These are phyloP conservation scores for Stercorarius parasiticus DNA, from an alignment of 2,113 vertebrate genomes.

Conservation along the genomic window DNA sequence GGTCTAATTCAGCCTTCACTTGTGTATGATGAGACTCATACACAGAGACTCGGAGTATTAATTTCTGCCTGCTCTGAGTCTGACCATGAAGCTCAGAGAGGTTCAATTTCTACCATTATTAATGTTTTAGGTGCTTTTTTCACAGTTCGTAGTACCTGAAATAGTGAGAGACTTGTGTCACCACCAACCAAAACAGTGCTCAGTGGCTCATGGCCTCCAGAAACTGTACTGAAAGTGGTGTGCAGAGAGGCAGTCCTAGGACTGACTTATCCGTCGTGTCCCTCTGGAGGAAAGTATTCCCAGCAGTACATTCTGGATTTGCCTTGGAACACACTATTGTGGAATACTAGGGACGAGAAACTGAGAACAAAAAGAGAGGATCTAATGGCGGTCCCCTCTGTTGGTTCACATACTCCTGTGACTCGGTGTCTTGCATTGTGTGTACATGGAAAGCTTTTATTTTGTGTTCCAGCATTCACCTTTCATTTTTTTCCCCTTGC, in stretches of 20 bases:
- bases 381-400: accelerated
- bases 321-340: background rate
- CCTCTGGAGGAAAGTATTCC: background rate
- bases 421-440: background rate
- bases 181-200: background rate
- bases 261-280: background rate
- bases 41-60: background rate
- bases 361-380: background rate
- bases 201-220: no score
- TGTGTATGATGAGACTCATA: background rate
- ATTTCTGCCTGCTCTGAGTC: background rate
- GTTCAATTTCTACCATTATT: background rate
- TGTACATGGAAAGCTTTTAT: background rate
- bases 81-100: background rate
- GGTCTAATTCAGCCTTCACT: background rate
- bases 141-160: background rate
- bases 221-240: background rate
- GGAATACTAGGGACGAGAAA: background rate
- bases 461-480: background rate
- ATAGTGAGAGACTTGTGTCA: background rate
- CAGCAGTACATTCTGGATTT: background rate
- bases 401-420: accelerated
- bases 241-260: background rate
- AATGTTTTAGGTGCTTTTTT: background rate
- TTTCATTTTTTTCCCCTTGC: background rate